Evolutionary conservation across 2,797 vertebrate genomes (phyloP).

Genomic region (Knipowitschia caucasica): DNA sequence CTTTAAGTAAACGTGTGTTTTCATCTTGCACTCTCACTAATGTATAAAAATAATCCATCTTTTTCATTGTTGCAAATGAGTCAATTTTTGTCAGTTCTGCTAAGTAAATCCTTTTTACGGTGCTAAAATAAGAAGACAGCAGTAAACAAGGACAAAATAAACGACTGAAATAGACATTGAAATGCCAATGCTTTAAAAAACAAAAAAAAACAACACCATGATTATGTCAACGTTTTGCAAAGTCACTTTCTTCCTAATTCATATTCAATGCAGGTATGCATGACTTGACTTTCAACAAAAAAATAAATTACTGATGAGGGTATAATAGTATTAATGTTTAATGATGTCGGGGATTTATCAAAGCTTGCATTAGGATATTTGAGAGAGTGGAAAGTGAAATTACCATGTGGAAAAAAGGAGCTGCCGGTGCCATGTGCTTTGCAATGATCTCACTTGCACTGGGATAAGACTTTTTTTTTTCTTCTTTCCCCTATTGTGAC

Average conservation of each 20-base stretch:
- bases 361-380: too few species aligned
- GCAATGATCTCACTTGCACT: slow-evolving; percentile 26
- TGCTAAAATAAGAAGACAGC: slow-evolving; percentile 26
- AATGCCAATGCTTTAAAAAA: slow-evolving; percentile 42
- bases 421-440: slow-evolving; percentile 3
- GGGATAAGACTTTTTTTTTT: not conserved
- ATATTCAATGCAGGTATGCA: too few species aligned
- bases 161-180: slow-evolving; percentile 33
- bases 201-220: slow-evolving; percentile 20
- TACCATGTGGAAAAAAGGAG: too few species aligned
- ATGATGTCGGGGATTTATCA: too few species aligned
- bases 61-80: not conserved
- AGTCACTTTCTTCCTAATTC: too few species aligned
- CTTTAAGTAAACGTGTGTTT: slow-evolving; percentile 38
- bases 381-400: too few species aligned
- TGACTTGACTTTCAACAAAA: too few species aligned
- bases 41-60: not conserved
- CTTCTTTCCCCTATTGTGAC: slow-evolving; percentile 37
- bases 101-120: slow-evolving; percentile 32
- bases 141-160: slow-evolving; percentile 30
- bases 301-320: too few species aligned
- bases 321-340: too few species aligned
- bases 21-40: slow-evolving; percentile 25
- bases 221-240: too few species aligned
- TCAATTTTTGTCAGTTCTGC: slow-evolving; percentile 19